Percentiles rank a stretch among this genome's conserved stretches.
phyloP scores from a whole-genome alignment of 2,888 invertebrate species.

The Caenorhabditis sinica region DNA sequence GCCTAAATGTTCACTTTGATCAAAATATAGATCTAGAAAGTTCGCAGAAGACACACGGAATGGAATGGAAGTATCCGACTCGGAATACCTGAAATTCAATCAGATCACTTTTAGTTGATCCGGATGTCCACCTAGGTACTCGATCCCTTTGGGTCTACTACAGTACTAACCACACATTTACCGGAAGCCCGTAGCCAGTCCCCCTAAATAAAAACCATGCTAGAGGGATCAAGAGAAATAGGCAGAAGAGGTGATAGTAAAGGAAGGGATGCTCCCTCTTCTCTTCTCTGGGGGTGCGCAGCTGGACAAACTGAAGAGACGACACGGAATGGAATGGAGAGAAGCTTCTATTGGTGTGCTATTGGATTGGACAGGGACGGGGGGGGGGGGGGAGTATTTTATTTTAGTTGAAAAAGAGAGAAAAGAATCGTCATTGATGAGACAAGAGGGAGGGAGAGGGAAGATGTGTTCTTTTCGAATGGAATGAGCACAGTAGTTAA shows the following conservation, averaged over 20 bases:
- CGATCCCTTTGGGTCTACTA: too few relatives aligned
- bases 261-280: neutral
- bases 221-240: neutral
- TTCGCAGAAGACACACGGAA: too few relatives aligned
- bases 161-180: neutral
- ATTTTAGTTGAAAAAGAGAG: neutral
- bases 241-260: constrained; percentile 6
- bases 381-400: constrained; percentile 1
- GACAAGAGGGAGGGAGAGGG: constrained; percentile 1
- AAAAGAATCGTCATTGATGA: constrained; percentile 19
- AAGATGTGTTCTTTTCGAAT: constrained; percentile 35
- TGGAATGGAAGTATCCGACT: too few relatives aligned
- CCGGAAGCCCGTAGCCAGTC: neutral
- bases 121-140: too few relatives aligned
- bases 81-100: too few relatives aligned
- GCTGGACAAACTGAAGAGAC: constrained; percentile 62
- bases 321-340: neutral
- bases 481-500: too few relatives aligned
- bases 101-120: too few relatives aligned
- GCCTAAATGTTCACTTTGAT: too few relatives aligned
- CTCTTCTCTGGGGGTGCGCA: constrained; percentile 54
- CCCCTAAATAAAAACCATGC: neutral
- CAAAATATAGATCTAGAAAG: too few relatives aligned
- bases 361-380: constrained; percentile 2
- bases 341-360: neutral